These are phyloP conservation scores for Diachasma alloeum DNA, from an alignment of 1,140 invertebrate genomes.

Conservation along the genomic window DNA sequence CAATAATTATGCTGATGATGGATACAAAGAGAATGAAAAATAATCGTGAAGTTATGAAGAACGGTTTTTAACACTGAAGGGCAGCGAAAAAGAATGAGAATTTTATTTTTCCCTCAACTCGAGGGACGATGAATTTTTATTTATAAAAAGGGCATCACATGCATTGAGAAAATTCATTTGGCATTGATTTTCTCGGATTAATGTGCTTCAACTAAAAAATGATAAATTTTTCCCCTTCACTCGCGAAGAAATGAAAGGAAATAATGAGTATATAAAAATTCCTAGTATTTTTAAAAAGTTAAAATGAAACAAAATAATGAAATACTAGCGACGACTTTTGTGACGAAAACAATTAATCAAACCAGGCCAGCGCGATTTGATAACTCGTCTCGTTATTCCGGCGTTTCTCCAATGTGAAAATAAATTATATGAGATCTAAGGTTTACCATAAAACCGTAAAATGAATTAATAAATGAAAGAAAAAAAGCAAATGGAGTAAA, in stretches of 20 bases:
- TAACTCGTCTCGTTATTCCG: slow-evolving; percentile 20
- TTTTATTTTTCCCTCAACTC: not conserved
- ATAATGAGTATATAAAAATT: slow-evolving; percentile 6
- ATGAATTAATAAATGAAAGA: not conserved
- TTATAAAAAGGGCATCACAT: not conserved
- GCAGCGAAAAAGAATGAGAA: not conserved
- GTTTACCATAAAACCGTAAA: slow-evolving; percentile 2
- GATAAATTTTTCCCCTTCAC: not conserved
- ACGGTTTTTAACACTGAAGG: not conserved
- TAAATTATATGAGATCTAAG: not conserved
- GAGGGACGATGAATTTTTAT: not conserved
- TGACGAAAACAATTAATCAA: slow-evolving; percentile 17
- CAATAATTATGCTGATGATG: not conserved
- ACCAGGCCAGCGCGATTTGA: slow-evolving; percentile 7
- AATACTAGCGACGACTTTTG: slow-evolving; percentile 2
- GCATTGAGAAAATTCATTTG: not conserved
- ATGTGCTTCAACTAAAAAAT: not conserved
- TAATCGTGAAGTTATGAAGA: not conserved
- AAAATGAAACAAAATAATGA: not conserved
- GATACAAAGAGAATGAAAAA: not conserved
- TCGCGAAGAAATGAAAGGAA: not conserved
- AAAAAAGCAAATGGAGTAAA: not conserved
- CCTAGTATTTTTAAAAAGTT: slow-evolving; percentile 24
- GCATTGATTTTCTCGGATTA: not conserved
- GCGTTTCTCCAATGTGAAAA: slow-evolving; percentile 8